These are phyloP conservation scores for Sarcophaga carnaria DNA, from an alignment of 2,888 invertebrate species.

Conservation along the genomic window DNA sequence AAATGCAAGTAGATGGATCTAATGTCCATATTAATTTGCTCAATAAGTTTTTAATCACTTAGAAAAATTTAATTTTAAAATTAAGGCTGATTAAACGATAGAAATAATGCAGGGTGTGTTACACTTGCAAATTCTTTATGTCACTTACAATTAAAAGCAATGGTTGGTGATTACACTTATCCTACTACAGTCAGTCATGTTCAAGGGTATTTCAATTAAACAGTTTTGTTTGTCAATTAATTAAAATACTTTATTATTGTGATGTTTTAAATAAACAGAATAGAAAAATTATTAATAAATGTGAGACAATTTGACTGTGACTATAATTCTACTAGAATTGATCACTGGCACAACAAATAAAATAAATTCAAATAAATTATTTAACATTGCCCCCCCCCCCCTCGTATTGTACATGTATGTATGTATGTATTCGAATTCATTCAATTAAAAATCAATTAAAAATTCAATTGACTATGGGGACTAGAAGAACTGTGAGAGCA, in stretches of 20 bases:
- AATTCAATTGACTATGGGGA: slow-evolving; percentile 35
- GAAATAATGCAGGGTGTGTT: no score
- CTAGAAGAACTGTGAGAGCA: neutral
- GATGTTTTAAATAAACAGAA: slow-evolving; percentile 13
- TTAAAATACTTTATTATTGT: neutral
- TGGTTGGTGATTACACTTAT: neutral
- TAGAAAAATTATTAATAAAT: neutral
- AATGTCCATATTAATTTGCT: no score
- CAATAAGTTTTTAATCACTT: no score
- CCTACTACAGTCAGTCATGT: neutral
- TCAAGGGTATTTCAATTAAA: slow-evolving; percentile 25
- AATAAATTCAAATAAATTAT: neutral
- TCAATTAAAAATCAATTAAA: slow-evolving; percentile 46
- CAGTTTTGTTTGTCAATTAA: neutral
- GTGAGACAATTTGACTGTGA: neutral
- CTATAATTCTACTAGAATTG: neutral
- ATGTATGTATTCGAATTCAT: slow-evolving; percentile 4
- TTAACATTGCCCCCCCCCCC: neutral
- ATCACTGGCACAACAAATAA: neutral
- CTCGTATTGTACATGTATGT: neutral
- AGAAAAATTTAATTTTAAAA: no score
- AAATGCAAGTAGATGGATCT: no score
- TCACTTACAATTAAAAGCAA: neutral
- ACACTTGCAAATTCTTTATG: no score
- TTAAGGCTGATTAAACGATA: no score